Conservation (phyloP, 2,888 invertebrate genomes). For the Epistrophella euchroma region DNA sequence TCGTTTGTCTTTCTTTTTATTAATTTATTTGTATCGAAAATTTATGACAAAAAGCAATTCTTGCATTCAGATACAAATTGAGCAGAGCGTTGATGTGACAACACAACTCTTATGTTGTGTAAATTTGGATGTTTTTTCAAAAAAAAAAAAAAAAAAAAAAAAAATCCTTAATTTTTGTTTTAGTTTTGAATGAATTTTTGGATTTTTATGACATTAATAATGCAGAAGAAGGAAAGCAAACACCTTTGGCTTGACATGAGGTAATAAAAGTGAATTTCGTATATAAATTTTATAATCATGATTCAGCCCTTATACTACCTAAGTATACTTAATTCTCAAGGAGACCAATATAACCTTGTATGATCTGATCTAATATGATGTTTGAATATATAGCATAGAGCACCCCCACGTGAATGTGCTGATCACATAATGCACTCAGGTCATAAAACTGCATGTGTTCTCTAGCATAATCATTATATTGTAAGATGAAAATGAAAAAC, state of each 20-base stretch:
- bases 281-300: conserved; percentile 13
- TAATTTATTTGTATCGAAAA: conserved; percentile 52
- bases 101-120: conserved; percentile 66
- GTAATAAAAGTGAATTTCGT: conserved; percentile 6
- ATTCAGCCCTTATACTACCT: not conserved
- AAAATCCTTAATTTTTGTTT: conserved; percentile 3
- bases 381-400: not conserved
- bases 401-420: conserved; percentile 48
- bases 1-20: conserved; percentile 6
- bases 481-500: conserved; percentile 16
- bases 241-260: conserved; percentile 14
- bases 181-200: conserved; percentile 9
- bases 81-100: conserved; percentile 72
- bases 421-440: conserved; percentile 74
- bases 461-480: conserved; percentile 4
- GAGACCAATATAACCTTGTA: conserved; percentile 21
- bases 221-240: not conserved
- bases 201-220: not conserved
- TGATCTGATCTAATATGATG: not conserved
- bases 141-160: not conserved
- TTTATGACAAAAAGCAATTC: conserved; percentile 61
- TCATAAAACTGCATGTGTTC: conserved; percentile 75
- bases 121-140: conserved; percentile 41
- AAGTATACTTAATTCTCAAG: not conserved
- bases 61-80: conserved; percentile 70